Percentiles rank a stretch among this genome's conserved stretches.
These are phyloP conservation scores for Gephyroberyx darwinii DNA, from an alignment of 2,797 vertebrate species.

Conservation along the genomic window DNA sequence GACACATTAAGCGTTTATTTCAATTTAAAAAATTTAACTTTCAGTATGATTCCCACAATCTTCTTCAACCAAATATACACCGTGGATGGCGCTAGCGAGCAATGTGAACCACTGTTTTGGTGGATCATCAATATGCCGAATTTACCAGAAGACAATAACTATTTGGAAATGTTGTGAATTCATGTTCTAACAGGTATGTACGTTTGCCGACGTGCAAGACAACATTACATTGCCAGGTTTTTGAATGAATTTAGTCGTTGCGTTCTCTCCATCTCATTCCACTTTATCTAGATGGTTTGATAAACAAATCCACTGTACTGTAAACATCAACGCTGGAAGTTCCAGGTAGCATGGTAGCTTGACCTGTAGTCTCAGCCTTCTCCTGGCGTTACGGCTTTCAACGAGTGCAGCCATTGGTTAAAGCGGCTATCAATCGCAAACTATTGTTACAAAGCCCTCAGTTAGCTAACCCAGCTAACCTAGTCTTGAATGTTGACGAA, in stretches of 20 bases:
- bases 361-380: slow-evolving; percentile 66
- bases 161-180: too few species aligned
- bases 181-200: too few species aligned
- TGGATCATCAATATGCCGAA: too few species aligned
- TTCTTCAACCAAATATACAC: neutral
- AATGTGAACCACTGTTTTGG: too few species aligned
- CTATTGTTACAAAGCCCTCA: slow-evolving; percentile 23
- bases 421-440: slow-evolving; percentile 25
- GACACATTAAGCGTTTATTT: too few species aligned
- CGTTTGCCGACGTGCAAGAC: neutral
- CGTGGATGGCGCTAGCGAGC: too few species aligned
- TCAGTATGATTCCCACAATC: too few species aligned
- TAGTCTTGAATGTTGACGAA: slow-evolving; percentile 42
- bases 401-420: slow-evolving; percentile 46
- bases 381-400: slow-evolving; percentile 7
- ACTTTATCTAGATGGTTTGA: slow-evolving; percentile 33
- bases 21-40: too few species aligned
- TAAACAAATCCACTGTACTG: slow-evolving; percentile 63
- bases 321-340: slow-evolving; percentile 69
- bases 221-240: neutral
- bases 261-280: neutral
- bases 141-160: too few species aligned
- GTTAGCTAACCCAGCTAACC: slow-evolving; percentile 52
- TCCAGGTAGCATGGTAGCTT: slow-evolving; percentile 63
- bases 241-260: too few species aligned